Conservation (phyloP, 2,113 vertebrate species). For the Corvus cornix region DNA sequence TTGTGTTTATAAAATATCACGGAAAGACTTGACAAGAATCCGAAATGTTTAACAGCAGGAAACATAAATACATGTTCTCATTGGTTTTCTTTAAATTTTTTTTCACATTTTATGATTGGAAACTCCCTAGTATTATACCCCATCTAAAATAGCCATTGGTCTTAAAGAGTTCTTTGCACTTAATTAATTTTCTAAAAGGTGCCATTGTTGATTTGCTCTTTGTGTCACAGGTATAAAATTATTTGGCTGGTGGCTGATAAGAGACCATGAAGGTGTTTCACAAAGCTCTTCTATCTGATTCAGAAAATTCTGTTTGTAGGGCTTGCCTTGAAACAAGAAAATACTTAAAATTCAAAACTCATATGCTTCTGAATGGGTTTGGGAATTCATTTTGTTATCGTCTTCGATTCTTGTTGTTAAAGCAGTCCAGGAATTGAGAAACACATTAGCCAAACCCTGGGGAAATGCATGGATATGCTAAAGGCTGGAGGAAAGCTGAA, state of each 20-base stretch:
- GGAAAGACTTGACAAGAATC: not conserved
- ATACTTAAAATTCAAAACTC: constrained; percentile 32
- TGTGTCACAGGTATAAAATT: not conserved
- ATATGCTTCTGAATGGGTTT: not conserved
- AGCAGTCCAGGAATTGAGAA: constrained; percentile 33
- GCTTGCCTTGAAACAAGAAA: not conserved
- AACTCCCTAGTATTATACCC: not conserved
- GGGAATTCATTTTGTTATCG: not conserved
- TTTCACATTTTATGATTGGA: not conserved
- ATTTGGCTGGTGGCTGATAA: not conserved
- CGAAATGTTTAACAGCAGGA: not conserved
- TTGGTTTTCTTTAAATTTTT: not conserved
- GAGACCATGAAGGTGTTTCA: not conserved
- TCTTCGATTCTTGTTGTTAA: constrained; percentile 31
- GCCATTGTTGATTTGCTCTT: not conserved
- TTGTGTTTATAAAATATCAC: not conserved
- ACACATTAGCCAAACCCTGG: constrained; percentile 3
- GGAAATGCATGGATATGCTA: constrained; percentile 8
- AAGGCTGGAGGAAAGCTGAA: not conserved
- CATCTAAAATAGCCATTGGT: not conserved
- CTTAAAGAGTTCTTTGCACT: not conserved
- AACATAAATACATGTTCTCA: not conserved
- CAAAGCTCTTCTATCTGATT: not conserved
- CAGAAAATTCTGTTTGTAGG: not conserved
- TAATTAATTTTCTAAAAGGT: not conserved